Percentiles rank a stretch among this genome's conserved stretches.
phyloP scores from a whole-genome alignment of 2,888 invertebrate genomes.

The Chrysolina oricalcia region DNA sequence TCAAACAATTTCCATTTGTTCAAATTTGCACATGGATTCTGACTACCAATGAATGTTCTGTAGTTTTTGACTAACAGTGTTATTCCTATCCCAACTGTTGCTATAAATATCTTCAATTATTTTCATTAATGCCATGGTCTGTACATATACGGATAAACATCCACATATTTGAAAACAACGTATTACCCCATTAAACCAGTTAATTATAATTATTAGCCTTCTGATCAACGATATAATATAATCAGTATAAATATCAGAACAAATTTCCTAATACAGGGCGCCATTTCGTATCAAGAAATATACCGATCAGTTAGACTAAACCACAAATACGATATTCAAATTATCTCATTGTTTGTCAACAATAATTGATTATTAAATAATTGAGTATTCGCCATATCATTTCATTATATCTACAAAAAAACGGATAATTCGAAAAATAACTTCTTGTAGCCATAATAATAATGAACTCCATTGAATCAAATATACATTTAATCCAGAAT shows the following conservation, averaged over 20 bases:
- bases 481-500: no score
- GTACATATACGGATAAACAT: neutral
- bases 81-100: neutral
- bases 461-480: no score
- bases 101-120: neutral
- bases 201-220: neutral
- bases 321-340: neutral
- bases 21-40: no score
- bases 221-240: neutral
- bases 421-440: neutral
- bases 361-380: conserved; percentile 1
- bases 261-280: neutral
- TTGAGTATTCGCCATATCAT: neutral
- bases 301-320: neutral
- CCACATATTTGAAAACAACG: neutral
- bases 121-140: neutral
- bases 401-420: neutral
- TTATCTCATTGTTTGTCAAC: neutral
- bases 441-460: no score
- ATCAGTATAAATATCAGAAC: neutral
- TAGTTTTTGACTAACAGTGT: no score
- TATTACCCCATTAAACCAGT: neutral
- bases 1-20: no score
- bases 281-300: neutral
- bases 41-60: no score